Percentiles rank a stretch among this genome's conserved stretches.
phyloP scores from a whole-genome alignment of 2,797 vertebrate genomes.

The Lophotriccus pileatus region DNA sequence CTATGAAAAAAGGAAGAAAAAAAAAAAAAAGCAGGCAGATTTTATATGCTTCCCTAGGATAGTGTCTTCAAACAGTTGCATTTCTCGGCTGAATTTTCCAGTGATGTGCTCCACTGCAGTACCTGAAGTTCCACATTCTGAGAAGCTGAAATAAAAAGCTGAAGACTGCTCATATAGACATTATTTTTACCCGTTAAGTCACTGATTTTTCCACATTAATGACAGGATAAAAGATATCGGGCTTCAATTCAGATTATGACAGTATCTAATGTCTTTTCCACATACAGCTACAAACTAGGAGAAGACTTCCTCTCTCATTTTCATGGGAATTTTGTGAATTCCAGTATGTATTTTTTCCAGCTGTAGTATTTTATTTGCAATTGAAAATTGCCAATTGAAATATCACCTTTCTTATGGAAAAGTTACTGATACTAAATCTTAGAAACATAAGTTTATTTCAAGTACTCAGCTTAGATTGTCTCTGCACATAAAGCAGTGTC shows the following conservation, averaged over 20 bases:
- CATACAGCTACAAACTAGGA: conserved; percentile 58
- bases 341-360: conserved; percentile 76
- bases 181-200: conserved; percentile 68
- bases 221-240: conserved; percentile 75
- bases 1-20: not conserved
- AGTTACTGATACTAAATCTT: conserved; percentile 58
- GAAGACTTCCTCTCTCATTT: conserved; percentile 72
- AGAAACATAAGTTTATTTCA: conserved; percentile 44
- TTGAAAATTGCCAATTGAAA: conserved; percentile 69
- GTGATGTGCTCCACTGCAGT: conserved; percentile 8
- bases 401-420: conserved; percentile 75
- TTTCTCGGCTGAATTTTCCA: conserved; percentile 44
- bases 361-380: conserved; percentile 73
- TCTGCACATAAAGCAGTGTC: not conserved
- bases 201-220: conserved; percentile 79
- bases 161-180: conserved; percentile 53
- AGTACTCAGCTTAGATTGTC: not conserved
- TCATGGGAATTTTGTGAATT: conserved; percentile 77
- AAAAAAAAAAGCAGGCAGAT: not conserved
- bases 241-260: conserved; percentile 76
- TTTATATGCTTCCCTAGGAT: not conserved
- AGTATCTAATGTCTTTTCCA: conserved; percentile 78
- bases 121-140: conserved; percentile 54
- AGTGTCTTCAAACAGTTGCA: not conserved
- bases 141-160: conserved; percentile 54